Conservation (phyloP, 35 echinoderm and acorn worm species). For the Lytechinus pictus region DNA sequence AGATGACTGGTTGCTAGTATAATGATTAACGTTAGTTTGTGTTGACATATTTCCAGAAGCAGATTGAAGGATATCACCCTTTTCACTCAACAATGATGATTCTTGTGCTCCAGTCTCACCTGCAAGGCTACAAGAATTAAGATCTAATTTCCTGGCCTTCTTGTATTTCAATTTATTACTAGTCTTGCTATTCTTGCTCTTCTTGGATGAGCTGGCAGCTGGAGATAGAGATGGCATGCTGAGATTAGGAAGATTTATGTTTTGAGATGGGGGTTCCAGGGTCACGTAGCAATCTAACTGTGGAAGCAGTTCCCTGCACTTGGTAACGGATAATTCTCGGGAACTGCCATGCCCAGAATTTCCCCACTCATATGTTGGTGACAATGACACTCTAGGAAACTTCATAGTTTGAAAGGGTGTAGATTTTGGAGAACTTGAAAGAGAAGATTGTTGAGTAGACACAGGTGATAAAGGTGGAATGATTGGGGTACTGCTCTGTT, state of each 20-base stretch:
- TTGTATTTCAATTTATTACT: not conserved
- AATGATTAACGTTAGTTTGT: not conserved
- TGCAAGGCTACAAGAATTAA: not conserved
- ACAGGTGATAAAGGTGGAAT: slow-evolving; percentile 18
- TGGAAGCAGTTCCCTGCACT: slow-evolving; percentile 22
- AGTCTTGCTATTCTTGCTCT: not conserved
- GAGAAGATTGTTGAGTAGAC: not conserved
- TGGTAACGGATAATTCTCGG: not conserved
- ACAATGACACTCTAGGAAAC: slow-evolving; percentile 36
- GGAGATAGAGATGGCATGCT: slow-evolving; percentile 47
- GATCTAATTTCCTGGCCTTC: slow-evolving; percentile 35
- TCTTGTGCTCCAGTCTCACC: not conserved
- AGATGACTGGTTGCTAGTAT: not conserved
- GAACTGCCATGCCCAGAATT: slow-evolving; percentile 36
- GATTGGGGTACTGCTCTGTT: slow-evolving; percentile 28
- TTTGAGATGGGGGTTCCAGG: slow-evolving; percentile 2
- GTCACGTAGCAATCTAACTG: slow-evolving; percentile 44
- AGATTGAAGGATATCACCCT: not conserved
- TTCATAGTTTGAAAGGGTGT: slow-evolving; percentile 30
- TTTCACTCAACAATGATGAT: not conserved
- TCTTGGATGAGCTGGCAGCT: not conserved
- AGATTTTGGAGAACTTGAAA: slow-evolving; percentile 22
- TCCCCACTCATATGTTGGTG: not conserved
- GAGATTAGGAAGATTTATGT: not conserved
- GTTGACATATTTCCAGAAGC: not conserved